Evolutionary conservation across 2,113 vertebrate genomes (phyloP), one percentile per base, ranked within the genome.

Genomic region (Rhinogobius similis): DNA sequence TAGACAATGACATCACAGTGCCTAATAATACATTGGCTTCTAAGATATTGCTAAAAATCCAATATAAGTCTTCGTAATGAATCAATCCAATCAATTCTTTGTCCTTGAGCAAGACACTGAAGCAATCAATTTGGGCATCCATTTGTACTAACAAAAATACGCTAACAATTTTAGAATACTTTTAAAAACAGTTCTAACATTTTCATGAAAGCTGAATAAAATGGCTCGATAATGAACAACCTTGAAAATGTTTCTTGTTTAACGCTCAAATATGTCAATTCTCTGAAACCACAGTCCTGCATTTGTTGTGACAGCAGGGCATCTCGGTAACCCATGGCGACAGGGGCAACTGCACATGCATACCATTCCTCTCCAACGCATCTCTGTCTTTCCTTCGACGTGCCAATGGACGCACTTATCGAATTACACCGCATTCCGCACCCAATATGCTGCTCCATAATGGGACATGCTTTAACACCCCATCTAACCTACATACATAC

Each of bases 391-490:
- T 72, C 66, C 71, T n/a, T 72, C 58, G 78, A 62, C 73, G 72
- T 61, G 71, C 43, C 62, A n/a, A 52, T 48, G 55, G 73, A 76
- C 16, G 69, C 20, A 27, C 76, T 81, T 76, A 84, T 87, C 78
- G 78, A 87, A 87, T 88, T 79, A 82, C 80, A 62, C 55, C 73
- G 79, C 78, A 85, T 87, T 90, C 73, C 68, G 36, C 55, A 75
- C 50, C 29, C 56, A 78, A 67, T 58, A 58, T 56, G 74, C 72
- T 38, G 65, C 73, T 62, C 44, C 71, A 64, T 78, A 67, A 77
- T 70, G 55, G 74, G 73, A 74, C 52, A 71, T 70, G 77, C 65
- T 68, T 81, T 81, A 67, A 66, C 44, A 56, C 61, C 38, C 52
- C 12, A 3, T 55, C 29, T 70, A 11, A 58, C 75, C 46, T 41